These are phyloP conservation scores for Clarias magur DNA, from an alignment of 2,113 vertebrate species.

Conservation along the genomic window DNA sequence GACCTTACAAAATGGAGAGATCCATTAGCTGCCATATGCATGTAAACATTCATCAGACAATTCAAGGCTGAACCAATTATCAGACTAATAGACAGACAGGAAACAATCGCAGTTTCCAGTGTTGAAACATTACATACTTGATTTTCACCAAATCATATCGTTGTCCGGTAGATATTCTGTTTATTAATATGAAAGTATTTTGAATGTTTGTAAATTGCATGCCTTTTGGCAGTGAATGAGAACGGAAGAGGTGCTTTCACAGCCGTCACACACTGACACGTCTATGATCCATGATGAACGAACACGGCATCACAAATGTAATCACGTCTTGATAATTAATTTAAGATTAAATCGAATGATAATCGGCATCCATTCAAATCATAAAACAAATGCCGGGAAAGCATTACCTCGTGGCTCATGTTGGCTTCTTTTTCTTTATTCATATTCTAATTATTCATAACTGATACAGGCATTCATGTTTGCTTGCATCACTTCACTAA, in stretches of 20 bases:
- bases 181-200: not conserved
- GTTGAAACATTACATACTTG: not conserved
- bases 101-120: not conserved
- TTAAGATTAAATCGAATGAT: conserved; percentile 30
- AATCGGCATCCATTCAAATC: conserved; percentile 13
- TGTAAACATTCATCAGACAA: conserved; percentile 21
- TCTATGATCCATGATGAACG: conserved; percentile 13
- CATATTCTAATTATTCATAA: not conserved
- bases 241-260: not conserved
- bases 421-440: conserved; percentile 13
- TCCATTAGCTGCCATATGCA: conserved; percentile 39
- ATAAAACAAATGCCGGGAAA: conserved; percentile 8
- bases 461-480: not conserved
- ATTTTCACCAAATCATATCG: not conserved
- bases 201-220: not conserved
- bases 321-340: conserved; percentile 29
- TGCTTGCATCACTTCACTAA: not conserved
- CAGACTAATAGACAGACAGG: not conserved
- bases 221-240: not conserved
- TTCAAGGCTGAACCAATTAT: conserved; percentile 4
- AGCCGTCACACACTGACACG: not conserved
- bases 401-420: conserved; percentile 13
- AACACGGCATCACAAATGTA: conserved; percentile 10
- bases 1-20: conserved; percentile 32
- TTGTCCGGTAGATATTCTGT: not conserved